Evolutionary conservation across 2,797 vertebrate species (phyloP), one percentile per base, ranked within the genome.

Genomic region (Hirundo rustica): DNA sequence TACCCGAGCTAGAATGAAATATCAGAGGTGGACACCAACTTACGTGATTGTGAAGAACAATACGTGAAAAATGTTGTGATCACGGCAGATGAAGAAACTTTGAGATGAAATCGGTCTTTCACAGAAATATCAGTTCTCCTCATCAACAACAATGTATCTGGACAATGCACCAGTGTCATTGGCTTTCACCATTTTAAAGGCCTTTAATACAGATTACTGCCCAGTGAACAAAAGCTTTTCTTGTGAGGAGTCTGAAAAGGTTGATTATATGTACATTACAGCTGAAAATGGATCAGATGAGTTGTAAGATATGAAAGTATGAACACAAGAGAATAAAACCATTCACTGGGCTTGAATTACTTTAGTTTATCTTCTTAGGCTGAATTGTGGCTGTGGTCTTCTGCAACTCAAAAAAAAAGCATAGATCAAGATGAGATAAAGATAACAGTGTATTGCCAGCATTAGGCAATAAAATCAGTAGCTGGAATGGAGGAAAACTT

Each of bases 361-460:
- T 96, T 92, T 64, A 90, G 89, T 96, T 94, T 96, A 94, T 96
- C 94, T 95, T 93, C 77, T 87, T 86, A 58, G 84, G 53, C 81
- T 94, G 94, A 94, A 90, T 93, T 89, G 74, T 93, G 65, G 74
- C 90, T 95, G 92, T 95, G 89, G 89, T 95, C 84, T 89, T 96
- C 92, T 95, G 91, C 94, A 96, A 93, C 85, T 94, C 78, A 89
- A 94, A 95, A 94, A 95, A 87, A 93, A 95, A 90, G 68, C 91
- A 68, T 68, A 92, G 95, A 93, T 97, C 96, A 92, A 95, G 95
- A 96, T 94, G 93, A 96, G 94, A 96, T 96, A 85, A 90, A 93
- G 91, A 95, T 95, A 96, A 90, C 20, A 0, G 64, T 71, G 77
- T 82, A 95, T 88, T 95, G 90, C 83, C 67, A 79, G 74, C 42